Base-by-base conservation (phyloP, 2,888 invertebrate genomes). In the Cantharis flavilabris region DNA sequence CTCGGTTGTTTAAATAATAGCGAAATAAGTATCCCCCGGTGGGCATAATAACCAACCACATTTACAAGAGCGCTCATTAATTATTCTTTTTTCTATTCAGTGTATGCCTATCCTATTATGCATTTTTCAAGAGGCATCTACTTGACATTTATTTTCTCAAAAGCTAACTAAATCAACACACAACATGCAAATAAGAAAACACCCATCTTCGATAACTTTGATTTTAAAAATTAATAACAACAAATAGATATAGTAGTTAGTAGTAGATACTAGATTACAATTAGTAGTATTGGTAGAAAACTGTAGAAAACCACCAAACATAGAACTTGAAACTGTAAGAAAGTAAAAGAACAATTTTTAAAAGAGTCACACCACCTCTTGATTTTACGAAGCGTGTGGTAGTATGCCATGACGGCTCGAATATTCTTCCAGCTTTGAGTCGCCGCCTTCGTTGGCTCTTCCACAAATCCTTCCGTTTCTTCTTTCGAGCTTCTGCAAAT, bases 391-490 rank as follows among this genome's bases (percentile, higher is more conserved):
- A 96, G 93, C 85, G 95, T 93, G 90, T 95, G 94, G 92, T 96
- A 96, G 91, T 95, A 95, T 87, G 95, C 94, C 95, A 96, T 94
- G 87, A 95, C 96, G 86, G 95, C 95, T 88, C 95, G 92, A 85
- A 96, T 93, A 90, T 95, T 95, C 89, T 94, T 93, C 96, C 96
- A 96, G 89, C 94, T 95, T 90, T 94, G 95, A 87, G 87, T 86
- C 16, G 87, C 88, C 80, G 82, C 83, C 80, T 84, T 85, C 82
- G 83, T 73, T 30, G 84, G 79, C 71, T 83, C 84, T 79, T 84
- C 84, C 67, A 81, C 80, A 73, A 77, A 76, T 78, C 79, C 78
- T 76, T 79, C 76, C 73, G 71, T 76, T 77, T 77, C 80, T 67
- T 74, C 78, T 71, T 78, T 78, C 73, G 81, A 80, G 80, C 77